Evolutionary conservation across 2,113 vertebrate genomes (phyloP), one percentile per base, ranked within the genome.

Genomic region (Festucalex cinctus): DNA sequence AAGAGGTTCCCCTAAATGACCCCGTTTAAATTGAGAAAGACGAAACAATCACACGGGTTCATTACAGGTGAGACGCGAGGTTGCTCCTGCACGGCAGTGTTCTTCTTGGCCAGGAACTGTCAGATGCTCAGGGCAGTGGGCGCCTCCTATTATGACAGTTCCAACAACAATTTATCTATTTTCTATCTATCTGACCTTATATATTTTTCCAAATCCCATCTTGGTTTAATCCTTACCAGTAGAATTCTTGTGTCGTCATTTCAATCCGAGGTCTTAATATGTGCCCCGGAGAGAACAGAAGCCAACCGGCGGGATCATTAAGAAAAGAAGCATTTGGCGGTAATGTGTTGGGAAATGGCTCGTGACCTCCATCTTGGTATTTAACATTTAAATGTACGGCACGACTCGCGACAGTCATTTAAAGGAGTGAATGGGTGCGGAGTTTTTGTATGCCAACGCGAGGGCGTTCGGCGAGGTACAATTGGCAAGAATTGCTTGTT

Each of bases 291-390:
- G 86, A 86, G 76, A 76, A 70, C 69, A 73, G 61, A 64, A 76
- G 46, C 78, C 80, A 80, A 73, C 68, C 69, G 73, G 70, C 79
- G 73, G 77, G 81, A 81, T 88, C 85, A 89, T 89, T 88, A 89
- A 84, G 85, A 88, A 85, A 84, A 88, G 83, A 90, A 79, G 84
- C 83, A 87, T 90, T 90, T 88, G 81, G 57, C 22, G 66, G 71
- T 91, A 91, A 88, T 88, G 82, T 84, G 84, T 58, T 71, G 69
- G 84, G 78, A 85, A 91, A 91, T 89, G 79, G 83, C 78, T 88
- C 80, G 80, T 89, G 85, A 87, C 86, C 86, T 79, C 88, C 69
- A 83, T 85, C 82, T 89, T 77, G 83, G 88, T 87, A 85, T 88
- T 87, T 86, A 84, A 88, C 84, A 86, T 86, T 88, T 85, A 86